Conservation (phyloP, 2,797 vertebrate species). For the Takifugu rubripes region DNA sequence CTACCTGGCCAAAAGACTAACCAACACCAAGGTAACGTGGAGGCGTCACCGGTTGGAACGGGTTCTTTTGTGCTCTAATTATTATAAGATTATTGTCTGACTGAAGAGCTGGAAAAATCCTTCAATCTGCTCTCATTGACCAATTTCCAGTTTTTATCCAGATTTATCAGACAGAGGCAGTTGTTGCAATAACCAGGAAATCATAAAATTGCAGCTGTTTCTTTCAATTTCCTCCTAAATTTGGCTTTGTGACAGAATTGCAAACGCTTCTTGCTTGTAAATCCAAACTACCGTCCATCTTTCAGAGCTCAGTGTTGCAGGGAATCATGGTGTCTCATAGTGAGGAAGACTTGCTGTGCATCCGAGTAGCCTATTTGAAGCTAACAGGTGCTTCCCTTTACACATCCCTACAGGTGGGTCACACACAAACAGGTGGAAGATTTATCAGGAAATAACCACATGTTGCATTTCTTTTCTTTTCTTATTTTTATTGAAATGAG, state of each 20-base stretch:
- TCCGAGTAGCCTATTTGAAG: constrained; percentile 74
- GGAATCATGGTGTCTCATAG: constrained; percentile 79
- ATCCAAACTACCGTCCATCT: background rate
- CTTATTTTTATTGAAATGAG: background rate
- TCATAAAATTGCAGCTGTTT: no score
- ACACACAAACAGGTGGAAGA: background rate
- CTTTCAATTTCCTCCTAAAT: no score
- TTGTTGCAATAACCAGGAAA: no score
- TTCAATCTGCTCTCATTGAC: no score
- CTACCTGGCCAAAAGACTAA: constrained; percentile 66
- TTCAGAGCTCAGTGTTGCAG: constrained; percentile 53
- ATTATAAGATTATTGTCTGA: background rate
- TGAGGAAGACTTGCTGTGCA: constrained; percentile 80
- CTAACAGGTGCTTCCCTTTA: constrained; percentile 82
- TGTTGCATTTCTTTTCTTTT: background rate
- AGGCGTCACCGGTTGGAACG: background rate
- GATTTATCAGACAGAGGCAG: no score
- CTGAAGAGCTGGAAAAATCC: no score
- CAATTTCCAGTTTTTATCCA: no score
- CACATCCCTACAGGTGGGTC: constrained; percentile 76
- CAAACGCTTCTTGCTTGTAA: background rate
- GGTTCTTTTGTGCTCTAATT: background rate
- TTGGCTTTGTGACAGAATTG: no score
- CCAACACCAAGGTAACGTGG: constrained; percentile 58
- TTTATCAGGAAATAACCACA: no score